A percentile compares a stretch with the other conserved stretches of the same genome.
phyloP scores from a whole-genome alignment of 2,797 vertebrate species.

The Coregonus sp. region DNA sequence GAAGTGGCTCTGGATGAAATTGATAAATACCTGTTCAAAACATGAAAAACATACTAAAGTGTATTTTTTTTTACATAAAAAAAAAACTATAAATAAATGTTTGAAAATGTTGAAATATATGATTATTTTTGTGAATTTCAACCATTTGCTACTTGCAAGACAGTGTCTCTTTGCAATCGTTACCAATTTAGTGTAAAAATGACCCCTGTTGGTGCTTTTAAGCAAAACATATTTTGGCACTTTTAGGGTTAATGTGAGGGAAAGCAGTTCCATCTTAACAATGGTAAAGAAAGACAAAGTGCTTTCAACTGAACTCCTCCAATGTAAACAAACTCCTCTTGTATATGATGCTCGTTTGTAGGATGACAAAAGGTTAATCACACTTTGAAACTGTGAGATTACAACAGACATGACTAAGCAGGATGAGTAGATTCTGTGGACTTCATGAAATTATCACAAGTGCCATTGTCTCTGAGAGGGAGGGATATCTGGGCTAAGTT shows the following conservation, averaged over 20 bases:
- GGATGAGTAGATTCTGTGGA: constrained; percentile 36
- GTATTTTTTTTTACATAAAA: no score
- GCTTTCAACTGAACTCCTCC: constrained; percentile 62
- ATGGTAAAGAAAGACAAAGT: constrained; percentile 46
- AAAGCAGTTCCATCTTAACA: constrained; percentile 60
- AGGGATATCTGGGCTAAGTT: constrained; percentile 33
- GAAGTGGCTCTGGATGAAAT: no score
- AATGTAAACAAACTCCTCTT: constrained; percentile 50
- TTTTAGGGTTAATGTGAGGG: constrained; percentile 58
- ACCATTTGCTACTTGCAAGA: no score
- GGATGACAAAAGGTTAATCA: constrained; percentile 71
- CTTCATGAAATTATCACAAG: constrained; percentile 1
- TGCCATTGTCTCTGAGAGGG: constrained; percentile 22
- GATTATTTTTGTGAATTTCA: no score
- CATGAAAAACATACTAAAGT: no score
- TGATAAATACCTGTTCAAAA: no score
- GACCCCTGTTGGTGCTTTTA: no score
- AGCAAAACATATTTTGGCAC: no score
- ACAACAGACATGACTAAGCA: constrained; percentile 65
- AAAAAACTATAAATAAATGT: no score
- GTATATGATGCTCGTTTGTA: constrained; percentile 52
- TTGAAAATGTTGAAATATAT: no score
- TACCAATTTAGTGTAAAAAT: no score
- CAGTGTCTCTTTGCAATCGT: no score
- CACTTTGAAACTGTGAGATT: constrained; percentile 71